These are phyloP conservation scores for Orthosia gothica DNA, from an alignment of 2,888 invertebrate genomes.

Conservation along the genomic window DNA sequence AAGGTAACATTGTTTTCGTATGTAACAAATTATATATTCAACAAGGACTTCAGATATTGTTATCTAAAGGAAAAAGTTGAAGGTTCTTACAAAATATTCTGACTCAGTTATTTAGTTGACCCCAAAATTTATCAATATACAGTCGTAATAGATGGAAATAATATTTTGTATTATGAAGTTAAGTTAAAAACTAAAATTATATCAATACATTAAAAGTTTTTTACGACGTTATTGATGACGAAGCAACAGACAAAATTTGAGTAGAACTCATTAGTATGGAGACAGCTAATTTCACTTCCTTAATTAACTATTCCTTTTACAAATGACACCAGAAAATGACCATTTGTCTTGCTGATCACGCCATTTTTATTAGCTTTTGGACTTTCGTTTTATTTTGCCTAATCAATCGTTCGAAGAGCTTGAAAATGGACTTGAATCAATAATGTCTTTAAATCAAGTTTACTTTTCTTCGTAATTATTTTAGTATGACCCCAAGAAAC, in stretches of 20 bases:
- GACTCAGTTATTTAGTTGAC: conserved; percentile 11
- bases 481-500: background rate
- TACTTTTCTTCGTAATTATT: background rate
- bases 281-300: conserved; percentile 58
- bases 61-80: conserved; percentile 34
- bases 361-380: conserved; percentile 7
- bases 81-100: conserved; percentile 29
- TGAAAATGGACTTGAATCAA: background rate
- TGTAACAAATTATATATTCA: conserved; percentile 18
- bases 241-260: conserved; percentile 23
- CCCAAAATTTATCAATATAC: background rate
- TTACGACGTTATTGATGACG: conserved; percentile 26
- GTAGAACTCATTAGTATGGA: conserved; percentile 38
- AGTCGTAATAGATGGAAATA: background rate
- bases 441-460: background rate
- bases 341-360: conserved; percentile 35
- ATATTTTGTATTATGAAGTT: background rate
- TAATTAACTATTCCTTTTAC: conserved; percentile 50
- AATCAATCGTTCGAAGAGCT: background rate
- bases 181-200: conserved; percentile 1
- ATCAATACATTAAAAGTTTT: conserved; percentile 8
- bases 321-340: conserved; percentile 28
- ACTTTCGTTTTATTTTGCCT: background rate
- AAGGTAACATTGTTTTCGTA: conserved; percentile 36
- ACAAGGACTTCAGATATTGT: conserved; percentile 27